Evolutionary conservation across 2,797 vertebrate genomes (phyloP).

Genomic region (Lindbergichthys nudifrons): DNA sequence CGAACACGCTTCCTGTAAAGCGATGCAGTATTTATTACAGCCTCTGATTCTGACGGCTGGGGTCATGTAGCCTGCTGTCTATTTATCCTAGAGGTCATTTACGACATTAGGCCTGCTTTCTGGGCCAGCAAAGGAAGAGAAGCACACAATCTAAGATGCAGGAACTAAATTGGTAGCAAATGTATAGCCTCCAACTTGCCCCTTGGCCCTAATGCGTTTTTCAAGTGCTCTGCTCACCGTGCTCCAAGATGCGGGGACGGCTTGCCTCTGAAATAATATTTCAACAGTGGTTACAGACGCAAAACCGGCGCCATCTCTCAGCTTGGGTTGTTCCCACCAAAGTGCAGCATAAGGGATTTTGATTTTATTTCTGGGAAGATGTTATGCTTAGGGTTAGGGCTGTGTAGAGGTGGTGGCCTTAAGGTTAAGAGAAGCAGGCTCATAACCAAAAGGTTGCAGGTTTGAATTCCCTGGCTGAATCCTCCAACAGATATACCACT

Average conservation of each 20-base stretch:
- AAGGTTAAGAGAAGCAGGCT: slow-evolving; percentile 58
- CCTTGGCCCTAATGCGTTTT: slow-evolving; percentile 68
- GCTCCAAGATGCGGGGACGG: slow-evolving; percentile 73
- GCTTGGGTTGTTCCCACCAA: slow-evolving; percentile 81
- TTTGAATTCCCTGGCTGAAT: slow-evolving; percentile 44
- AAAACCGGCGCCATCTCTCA: slow-evolving; percentile 79
- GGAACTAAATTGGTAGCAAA: slow-evolving; percentile 81
- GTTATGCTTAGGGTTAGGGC: slow-evolving; percentile 59
- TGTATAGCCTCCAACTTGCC: slow-evolving; percentile 76
- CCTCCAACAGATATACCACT: slow-evolving; percentile 1
- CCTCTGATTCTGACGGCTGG: slow-evolving; percentile 73
- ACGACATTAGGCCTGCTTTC: slow-evolving; percentile 58
- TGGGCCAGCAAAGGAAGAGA: slow-evolving; percentile 66
- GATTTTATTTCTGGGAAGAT: slow-evolving; percentile 77
- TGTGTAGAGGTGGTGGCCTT: slow-evolving; percentile 56
- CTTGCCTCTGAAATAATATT: slow-evolving; percentile 85
- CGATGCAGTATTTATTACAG: slow-evolving; percentile 79
- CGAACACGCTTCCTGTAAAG: slow-evolving; percentile 72
- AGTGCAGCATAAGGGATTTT: slow-evolving; percentile 79
- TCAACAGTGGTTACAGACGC: slow-evolving; percentile 81
- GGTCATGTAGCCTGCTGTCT: slow-evolving; percentile 73
- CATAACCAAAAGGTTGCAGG: slow-evolving; percentile 47
- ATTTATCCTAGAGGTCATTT: slow-evolving; percentile 80
- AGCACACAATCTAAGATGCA: slow-evolving; percentile 75
- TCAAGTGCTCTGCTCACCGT: slow-evolving; percentile 53